Evolutionary conservation across 1,140 invertebrate genomes (phyloP).

Genomic region (Drosophila asahinai): DNA sequence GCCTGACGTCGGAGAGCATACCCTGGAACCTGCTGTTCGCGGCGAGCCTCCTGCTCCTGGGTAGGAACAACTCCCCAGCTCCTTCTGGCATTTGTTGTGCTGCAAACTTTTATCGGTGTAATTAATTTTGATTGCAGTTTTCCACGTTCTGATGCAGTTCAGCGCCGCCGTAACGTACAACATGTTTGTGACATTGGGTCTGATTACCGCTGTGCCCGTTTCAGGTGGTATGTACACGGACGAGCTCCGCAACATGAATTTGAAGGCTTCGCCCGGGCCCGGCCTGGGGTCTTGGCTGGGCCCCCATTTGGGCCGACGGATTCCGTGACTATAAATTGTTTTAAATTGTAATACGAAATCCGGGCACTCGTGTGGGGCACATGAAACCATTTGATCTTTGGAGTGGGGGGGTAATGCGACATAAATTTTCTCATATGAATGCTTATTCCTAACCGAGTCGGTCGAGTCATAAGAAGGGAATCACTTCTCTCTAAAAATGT

Average conservation of each 20-base stretch:
- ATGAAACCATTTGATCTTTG: constrained; percentile 17
- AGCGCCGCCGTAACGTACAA: constrained; percentile 96
- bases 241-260: constrained; percentile 11
- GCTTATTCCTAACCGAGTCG: neutral
- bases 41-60: constrained; percentile 91
- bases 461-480: neutral
- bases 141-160: constrained; percentile 96
- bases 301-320: constrained; percentile 18
- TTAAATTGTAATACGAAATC: constrained; percentile 58
- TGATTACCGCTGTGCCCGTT: constrained; percentile 96
- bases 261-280: neutral
- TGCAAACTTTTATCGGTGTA: constrained; percentile 64
- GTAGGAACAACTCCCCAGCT: constrained; percentile 85
- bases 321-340: constrained; percentile 63
- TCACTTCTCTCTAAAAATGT: neutral
- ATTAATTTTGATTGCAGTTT: constrained; percentile 89
- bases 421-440: constrained; percentile 2
- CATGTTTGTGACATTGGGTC: constrained; percentile 95
- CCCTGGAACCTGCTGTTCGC: constrained; percentile 93
- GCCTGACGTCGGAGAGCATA: constrained; percentile 90
- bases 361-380: constrained; percentile 32
- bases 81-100: constrained; percentile 20
- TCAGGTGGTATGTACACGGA: constrained; percentile 91
- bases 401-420: constrained; percentile 13
- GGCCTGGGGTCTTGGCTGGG: neutral